Evolutionary conservation across 1,140 invertebrate species (phyloP).

Genomic region (Achatina immaculata): DNA sequence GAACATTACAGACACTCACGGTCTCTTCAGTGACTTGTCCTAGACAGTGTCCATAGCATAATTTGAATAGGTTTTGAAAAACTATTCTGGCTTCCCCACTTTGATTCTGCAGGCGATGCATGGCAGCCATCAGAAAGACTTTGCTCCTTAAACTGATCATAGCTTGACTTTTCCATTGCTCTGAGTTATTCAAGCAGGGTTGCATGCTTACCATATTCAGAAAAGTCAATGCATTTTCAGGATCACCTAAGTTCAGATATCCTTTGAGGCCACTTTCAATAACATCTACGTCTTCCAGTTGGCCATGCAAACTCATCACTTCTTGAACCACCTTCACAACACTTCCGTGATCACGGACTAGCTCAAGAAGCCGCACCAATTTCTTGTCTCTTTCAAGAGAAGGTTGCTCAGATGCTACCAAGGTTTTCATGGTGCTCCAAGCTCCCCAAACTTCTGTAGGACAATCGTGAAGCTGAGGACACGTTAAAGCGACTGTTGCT

Average conservation of each 20-base stretch:
- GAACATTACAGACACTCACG: not conserved
- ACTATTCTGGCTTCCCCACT: not conserved
- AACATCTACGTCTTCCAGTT: not conserved
- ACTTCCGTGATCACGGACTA: not conserved
- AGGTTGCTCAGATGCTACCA: not conserved
- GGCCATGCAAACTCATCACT: not conserved
- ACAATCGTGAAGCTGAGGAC: not conserved
- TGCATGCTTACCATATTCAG: not conserved
- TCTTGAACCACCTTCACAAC: not conserved
- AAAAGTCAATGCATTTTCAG: too few relatives aligned
- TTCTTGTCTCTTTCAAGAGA: not conserved
- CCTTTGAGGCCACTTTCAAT: not conserved
- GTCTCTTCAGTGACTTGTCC: not conserved
- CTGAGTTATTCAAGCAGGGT: not conserved
- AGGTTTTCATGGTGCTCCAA: not conserved
- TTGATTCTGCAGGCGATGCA: not conserved
- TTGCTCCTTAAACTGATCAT: not conserved
- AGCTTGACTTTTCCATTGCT: not conserved
- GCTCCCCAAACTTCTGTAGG: not conserved
- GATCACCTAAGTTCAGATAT: not conserved
- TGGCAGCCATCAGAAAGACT: not conserved
- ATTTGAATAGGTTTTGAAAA: not conserved
- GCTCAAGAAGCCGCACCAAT: not conserved
- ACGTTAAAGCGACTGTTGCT: not conserved
- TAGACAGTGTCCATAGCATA: not conserved